Evolutionary conservation across 1,140 invertebrate genomes (phyloP).

Genomic region (Solen grandis): DNA sequence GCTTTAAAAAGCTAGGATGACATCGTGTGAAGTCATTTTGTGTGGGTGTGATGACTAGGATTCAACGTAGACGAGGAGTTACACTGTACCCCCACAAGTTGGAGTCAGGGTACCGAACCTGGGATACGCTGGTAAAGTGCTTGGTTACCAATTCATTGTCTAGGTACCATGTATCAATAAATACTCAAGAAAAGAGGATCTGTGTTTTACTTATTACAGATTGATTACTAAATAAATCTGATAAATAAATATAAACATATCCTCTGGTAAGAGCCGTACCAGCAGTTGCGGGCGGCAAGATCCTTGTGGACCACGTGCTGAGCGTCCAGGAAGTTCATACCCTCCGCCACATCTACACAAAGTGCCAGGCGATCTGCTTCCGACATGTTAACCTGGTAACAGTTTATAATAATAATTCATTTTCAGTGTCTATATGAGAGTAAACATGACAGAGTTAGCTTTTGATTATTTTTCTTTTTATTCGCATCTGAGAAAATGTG

Average conservation of each 20-base stretch:
- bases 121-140: too few relatives aligned
- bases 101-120: too few relatives aligned
- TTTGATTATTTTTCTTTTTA: not conserved
- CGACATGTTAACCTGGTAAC: not conserved
- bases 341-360: conserved; percentile 94
- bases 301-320: conserved; percentile 98
- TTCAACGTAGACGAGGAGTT: too few relatives aligned
- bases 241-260: too few relatives aligned
- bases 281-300: conserved; percentile 93
- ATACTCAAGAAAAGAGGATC: too few relatives aligned
- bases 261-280: too few relatives aligned
- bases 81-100: too few relatives aligned
- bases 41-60: too few relatives aligned
- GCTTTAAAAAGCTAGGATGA: not conserved
- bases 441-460: not conserved
- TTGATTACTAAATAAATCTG: too few relatives aligned
- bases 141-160: too few relatives aligned
- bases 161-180: too few relatives aligned
- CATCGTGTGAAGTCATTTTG: not conserved
- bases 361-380: not conserved
- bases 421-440: not conserved
- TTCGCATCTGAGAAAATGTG: not conserved
- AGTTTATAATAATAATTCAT: not conserved
- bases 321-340: conserved; percentile 95
- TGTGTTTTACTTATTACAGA: too few relatives aligned